phyloP scores from a whole-genome alignment of 1,140 invertebrate genomes.

The Drosophila ironensis region DNA sequence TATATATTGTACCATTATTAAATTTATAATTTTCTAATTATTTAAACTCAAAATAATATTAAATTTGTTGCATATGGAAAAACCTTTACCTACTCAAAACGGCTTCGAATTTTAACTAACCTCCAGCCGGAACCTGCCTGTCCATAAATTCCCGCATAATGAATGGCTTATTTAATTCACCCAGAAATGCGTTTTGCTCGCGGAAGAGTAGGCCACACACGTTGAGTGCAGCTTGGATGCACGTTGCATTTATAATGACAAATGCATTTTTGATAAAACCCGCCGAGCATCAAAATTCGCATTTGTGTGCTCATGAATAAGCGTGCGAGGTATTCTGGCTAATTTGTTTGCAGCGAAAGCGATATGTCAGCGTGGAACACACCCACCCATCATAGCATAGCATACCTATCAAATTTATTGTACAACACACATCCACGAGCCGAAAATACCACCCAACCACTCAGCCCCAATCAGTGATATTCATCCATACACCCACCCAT shows the following conservation, averaged over 20 bases:
- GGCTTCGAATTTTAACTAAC: too few species aligned
- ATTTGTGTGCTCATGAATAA: neutral
- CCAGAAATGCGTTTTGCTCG: neutral
- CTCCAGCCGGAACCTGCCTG: too few species aligned
- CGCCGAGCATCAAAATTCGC: conserved; percentile 27
- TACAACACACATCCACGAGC: conserved; percentile 18
- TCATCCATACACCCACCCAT: conserved; percentile 18
- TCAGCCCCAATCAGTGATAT: neutral
- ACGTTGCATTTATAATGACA: conserved; percentile 53
- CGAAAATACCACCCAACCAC: neutral
- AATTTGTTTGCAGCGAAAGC: conserved; percentile 56
- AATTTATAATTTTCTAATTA: neutral
- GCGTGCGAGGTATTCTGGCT: conserved; percentile 30
- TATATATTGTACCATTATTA: neutral
- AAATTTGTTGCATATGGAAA: too few species aligned
- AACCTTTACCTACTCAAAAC: too few species aligned
- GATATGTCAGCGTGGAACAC: conserved; percentile 56
- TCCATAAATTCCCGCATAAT: neutral
- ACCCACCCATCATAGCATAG: conserved; percentile 10
- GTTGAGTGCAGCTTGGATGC: conserved; percentile 36
- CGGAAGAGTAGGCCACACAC: conserved; percentile 17
- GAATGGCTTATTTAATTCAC: conserved; percentile 31
- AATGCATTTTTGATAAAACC: conserved; percentile 70
- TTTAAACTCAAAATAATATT: neutral
- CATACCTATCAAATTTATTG: conserved; percentile 59